phyloP scores from a whole-genome alignment of 2,888 invertebrate genomes.

The Drosophila koepferae region DNA sequence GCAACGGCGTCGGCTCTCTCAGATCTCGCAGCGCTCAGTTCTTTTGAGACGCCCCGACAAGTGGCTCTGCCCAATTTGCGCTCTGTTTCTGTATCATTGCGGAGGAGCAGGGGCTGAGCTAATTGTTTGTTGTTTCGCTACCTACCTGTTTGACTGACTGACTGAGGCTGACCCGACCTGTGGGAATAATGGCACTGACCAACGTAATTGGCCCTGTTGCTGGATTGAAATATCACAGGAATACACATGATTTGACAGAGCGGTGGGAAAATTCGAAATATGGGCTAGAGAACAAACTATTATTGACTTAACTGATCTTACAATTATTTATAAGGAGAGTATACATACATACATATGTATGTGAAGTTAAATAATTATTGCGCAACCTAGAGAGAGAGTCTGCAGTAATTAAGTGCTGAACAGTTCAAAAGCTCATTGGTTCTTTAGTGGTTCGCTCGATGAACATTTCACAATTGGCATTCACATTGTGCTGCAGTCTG shows the following conservation, averaged over 20 bases:
- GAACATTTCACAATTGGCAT: background rate
- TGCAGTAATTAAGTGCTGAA: too few species aligned
- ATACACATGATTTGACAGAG: slow-evolving; percentile 29
- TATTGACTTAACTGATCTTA: slow-evolving; percentile 52
- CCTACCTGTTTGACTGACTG: slow-evolving; percentile 34
- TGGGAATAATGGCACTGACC: slow-evolving; percentile 58
- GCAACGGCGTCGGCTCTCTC: slow-evolving; percentile 25
- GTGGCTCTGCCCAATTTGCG: slow-evolving; percentile 77
- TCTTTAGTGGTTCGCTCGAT: slow-evolving; percentile 4
- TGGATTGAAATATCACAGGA: slow-evolving; percentile 56
- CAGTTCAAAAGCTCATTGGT: background rate
- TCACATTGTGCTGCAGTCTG: background rate
- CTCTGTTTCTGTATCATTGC: slow-evolving; percentile 67
- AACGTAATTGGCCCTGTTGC: slow-evolving; percentile 43
- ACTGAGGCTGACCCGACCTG: slow-evolving; percentile 28
- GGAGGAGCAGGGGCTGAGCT: slow-evolving; percentile 49
- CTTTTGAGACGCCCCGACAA: slow-evolving; percentile 51
- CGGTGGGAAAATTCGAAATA: slow-evolving; percentile 51
- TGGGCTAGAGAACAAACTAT: slow-evolving; percentile 42
- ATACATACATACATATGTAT: too few species aligned
- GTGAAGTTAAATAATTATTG: background rate
- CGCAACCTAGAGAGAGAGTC: background rate
- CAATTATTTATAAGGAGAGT: background rate
- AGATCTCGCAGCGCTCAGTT: slow-evolving; percentile 27
- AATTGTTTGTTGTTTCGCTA: slow-evolving; percentile 68